Percentiles rank a stretch among this genome's conserved stretches.
These are phyloP conservation scores for Hirtodrosophila cameraria DNA, from an alignment of 2,888 invertebrate species.

Conservation along the genomic window DNA sequence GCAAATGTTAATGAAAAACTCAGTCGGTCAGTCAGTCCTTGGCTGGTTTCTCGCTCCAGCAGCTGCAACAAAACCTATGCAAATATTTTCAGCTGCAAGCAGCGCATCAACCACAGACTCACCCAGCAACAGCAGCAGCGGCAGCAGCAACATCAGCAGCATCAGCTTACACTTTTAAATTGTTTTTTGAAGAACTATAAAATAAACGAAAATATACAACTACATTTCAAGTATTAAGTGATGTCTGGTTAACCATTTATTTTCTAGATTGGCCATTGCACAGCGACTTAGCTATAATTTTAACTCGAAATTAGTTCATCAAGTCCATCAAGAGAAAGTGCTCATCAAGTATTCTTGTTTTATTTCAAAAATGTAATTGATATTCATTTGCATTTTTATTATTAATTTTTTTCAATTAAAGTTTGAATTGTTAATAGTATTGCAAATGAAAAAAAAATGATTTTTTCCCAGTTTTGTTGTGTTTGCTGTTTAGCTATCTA, in stretches of 20 bases:
- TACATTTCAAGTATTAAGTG: conserved; percentile 27
- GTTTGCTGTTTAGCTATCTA: too few species aligned
- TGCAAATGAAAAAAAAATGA: too few species aligned
- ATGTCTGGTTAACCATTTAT: conserved; percentile 32
- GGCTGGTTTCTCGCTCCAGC: conserved; percentile 29
- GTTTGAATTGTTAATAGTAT: too few species aligned
- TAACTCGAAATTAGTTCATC: too few species aligned
- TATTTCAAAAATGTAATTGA: too few species aligned
- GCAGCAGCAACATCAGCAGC: too few species aligned
- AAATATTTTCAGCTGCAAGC: conserved; percentile 43
- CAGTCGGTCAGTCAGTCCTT: conserved; percentile 19
- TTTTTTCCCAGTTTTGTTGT: too few species aligned
- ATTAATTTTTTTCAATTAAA: too few species aligned
- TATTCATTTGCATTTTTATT: too few species aligned
- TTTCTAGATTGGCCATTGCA: conserved; percentile 16
- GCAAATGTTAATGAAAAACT: conserved; percentile 53
- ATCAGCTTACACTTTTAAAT: conserved; percentile 11
- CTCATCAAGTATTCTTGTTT: too few species aligned
- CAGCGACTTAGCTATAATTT: neutral
- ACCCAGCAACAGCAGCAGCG: too few species aligned
- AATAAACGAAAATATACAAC: conserved; percentile 21
- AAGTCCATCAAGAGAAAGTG: too few species aligned
- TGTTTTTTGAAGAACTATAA: neutral
- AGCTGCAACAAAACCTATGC: conserved; percentile 43
- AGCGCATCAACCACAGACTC: conserved; percentile 26